Conservation (phyloP, 1,140 invertebrate genomes). For the Bombus difficillimus region DNA sequence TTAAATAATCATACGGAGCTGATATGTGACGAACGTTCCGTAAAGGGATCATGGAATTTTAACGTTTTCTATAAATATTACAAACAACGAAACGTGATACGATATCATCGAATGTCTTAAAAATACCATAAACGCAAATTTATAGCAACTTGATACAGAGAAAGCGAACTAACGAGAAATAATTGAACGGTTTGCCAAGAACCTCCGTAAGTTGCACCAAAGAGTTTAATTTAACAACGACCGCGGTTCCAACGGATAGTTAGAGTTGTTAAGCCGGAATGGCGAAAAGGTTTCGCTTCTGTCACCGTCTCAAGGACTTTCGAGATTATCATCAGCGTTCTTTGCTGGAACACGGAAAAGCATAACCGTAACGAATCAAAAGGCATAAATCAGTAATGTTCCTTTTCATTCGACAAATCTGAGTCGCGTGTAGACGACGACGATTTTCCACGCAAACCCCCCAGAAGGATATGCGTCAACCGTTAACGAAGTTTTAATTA, state of each 20-base stretch:
- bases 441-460: background rate
- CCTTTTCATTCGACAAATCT: slow-evolving; percentile 8
- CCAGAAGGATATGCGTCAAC: slow-evolving; percentile 2
- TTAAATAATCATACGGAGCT: too few relatives aligned
- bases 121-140: background rate
- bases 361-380: slow-evolving; percentile 3
- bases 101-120: background rate
- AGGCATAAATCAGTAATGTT: slow-evolving; percentile 8
- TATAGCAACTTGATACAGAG: background rate
- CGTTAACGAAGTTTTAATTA: slow-evolving; percentile 66
- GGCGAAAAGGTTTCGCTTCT: slow-evolving; percentile 10
- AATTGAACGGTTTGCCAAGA: background rate
- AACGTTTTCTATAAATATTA: background rate
- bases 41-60: too few relatives aligned
- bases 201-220: background rate
- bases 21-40: too few relatives aligned
- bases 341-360: background rate
- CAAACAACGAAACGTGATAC: background rate
- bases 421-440: slow-evolving; percentile 21
- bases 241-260: background rate
- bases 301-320: slow-evolving; percentile 3
- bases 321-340: slow-evolving; percentile 49
- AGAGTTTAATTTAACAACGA: background rate
- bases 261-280: background rate
- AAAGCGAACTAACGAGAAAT: background rate